A percentile compares a stretch with the other conserved stretches of the same genome.
Conservation (phyloP, 2,888 invertebrate species). For the Lapara coniferarum region DNA sequence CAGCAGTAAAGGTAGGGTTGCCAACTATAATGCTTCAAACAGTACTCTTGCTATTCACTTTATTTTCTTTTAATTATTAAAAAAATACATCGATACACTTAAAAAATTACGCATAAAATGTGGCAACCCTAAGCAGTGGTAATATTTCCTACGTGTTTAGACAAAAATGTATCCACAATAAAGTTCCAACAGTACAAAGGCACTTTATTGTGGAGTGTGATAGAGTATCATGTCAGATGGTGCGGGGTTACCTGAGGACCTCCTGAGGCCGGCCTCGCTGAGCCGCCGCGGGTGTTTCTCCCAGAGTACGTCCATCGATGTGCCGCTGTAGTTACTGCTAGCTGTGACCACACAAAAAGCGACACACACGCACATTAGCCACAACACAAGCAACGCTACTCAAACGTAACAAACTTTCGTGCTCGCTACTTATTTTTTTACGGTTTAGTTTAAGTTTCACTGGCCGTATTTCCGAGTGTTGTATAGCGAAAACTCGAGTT, state of each 20-base stretch:
- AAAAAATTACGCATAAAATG: background rate
- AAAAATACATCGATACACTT: background rate
- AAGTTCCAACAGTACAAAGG: background rate
- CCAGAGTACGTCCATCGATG: constrained; percentile 89
- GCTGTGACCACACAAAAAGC: constrained; percentile 70
- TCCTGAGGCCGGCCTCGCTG: constrained; percentile 89
- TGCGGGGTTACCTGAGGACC: constrained; percentile 87
- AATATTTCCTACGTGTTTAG: constrained; percentile 12
- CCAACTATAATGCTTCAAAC: background rate
- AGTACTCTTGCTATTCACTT: background rate
- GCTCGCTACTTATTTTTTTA: constrained; percentile 19
- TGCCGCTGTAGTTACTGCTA: constrained; percentile 84
- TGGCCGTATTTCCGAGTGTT: constrained; percentile 13
- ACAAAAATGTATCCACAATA: constrained; percentile 2
- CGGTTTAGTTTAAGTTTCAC: constrained; percentile 21
- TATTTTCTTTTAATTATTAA: background rate
- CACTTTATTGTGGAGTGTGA: constrained; percentile 33
- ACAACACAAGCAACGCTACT: constrained; percentile 47
- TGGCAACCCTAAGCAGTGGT: constrained; percentile 1
- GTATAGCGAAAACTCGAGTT: background rate
- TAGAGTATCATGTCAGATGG: constrained; percentile 40
- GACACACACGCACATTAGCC: constrained; percentile 71
- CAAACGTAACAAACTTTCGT: constrained; percentile 17
- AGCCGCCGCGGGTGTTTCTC: constrained; percentile 88
- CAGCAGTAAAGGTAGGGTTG: background rate